Base-by-base conservation (phyloP, 2,113 vertebrate species). In the Rhinogobius similis region DNA sequence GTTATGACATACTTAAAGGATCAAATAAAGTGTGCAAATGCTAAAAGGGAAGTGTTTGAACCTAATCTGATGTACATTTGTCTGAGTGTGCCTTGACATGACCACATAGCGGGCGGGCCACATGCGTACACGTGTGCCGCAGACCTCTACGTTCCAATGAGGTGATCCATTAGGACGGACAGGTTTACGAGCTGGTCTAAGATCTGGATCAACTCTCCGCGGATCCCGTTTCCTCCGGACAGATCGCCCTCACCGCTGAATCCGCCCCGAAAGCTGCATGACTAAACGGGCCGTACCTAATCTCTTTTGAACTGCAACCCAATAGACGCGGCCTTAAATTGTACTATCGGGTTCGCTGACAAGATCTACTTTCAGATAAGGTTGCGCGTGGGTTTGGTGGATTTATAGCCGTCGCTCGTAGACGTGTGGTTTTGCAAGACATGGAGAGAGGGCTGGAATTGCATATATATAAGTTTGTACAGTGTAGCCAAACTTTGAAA, bases 251-350 rank as follows among this genome's bases (percentile, higher is more conserved):
- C 87, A 77, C 86, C 82, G 38, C 76, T 68, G 78, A 88, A 89
- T 90, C 88, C 82, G 87, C 86, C 82, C 86, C 76, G 76, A 67
- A 79, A 85, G 82, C 86, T 86, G 86, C 90, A 87, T 90, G 90
- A 91, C 90, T 90, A 90, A 91, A 88, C 76, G 86, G 81, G 81
- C 81, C 84, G 81, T 89, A 82, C 81, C 87, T 89, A 91, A 91
- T 91, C 84, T 86, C 88, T 86, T 91, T 91, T 90, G 90, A 91
- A 88, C 87, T 89, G 78, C 82, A 86, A 82, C 80, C 86, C 78
- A 81, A 80, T 79, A 83, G 90, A 90, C 72, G 75, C 55, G 46
- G 82, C 84, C 80, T 80, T 83, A 83, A 88, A 91, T 86, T 86
- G 85, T 82, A 75, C 84, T 87, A 89, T 91, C 86, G 75, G 77